These are phyloP conservation scores for Cariama cristata DNA, from an alignment of 2,113 vertebrate species.

Conservation along the genomic window DNA sequence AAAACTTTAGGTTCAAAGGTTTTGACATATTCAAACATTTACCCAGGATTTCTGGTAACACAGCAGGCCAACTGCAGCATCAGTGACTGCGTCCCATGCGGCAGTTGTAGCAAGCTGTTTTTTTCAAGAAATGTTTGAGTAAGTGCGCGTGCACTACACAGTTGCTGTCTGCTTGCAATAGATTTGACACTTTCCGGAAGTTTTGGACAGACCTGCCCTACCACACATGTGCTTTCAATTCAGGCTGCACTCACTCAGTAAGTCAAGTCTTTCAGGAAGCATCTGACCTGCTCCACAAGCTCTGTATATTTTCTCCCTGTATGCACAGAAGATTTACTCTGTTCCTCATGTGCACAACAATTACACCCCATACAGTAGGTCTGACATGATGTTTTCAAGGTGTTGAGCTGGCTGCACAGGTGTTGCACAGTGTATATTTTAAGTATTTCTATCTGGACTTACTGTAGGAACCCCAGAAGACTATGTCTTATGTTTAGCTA, in stretches of 20 bases:
- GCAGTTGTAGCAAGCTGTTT: neutral
- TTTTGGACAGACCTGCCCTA: neutral
- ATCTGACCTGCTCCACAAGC: neutral
- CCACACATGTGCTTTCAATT: neutral
- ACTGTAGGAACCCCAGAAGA: neutral
- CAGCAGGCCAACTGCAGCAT: neutral
- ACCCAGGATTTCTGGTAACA: neutral
- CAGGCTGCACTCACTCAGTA: neutral
- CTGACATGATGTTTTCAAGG: neutral
- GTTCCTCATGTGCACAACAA: neutral
- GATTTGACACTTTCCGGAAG: neutral
- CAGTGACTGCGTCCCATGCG: fast-evolving
- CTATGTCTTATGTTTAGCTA: neutral
- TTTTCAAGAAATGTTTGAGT: neutral
- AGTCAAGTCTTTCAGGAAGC: neutral
- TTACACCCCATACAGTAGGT: neutral
- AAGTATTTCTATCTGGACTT: neutral
- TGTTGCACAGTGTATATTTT: neutral
- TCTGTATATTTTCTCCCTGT: neutral
- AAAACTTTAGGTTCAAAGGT: neutral
- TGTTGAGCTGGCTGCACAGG: neutral
- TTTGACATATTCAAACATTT: neutral
- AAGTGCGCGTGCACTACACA: neutral
- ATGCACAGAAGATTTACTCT: neutral
- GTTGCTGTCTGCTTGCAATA: neutral